Evolutionary conservation across 2,113 vertebrate species (phyloP).

Genomic region (Lophotis ruficrista): DNA sequence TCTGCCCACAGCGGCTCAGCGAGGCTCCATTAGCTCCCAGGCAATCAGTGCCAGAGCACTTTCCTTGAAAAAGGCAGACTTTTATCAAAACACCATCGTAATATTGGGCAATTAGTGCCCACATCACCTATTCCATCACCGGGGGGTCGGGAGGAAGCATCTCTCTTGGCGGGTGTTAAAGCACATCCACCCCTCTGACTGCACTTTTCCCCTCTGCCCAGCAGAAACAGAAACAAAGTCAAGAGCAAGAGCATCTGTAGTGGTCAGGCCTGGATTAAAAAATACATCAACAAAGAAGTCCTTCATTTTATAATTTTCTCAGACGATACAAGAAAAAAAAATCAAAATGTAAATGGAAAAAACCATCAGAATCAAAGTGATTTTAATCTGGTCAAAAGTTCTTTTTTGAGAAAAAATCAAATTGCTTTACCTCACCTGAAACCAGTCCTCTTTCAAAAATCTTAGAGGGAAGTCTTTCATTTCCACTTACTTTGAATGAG

Average conservation of each 20-base stretch:
- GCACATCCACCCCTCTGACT: neutral
- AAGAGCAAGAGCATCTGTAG: neutral
- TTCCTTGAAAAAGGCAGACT: constrained; percentile 15
- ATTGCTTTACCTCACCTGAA: neutral
- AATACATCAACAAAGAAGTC: neutral
- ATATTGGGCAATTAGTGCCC: constrained; percentile 21
- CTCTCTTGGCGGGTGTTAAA: neutral
- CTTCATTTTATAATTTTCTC: neutral
- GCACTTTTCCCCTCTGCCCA: neutral
- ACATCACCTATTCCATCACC: neutral
- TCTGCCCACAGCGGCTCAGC: neutral
- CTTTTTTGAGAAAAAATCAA: neutral
- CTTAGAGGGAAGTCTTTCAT: neutral
- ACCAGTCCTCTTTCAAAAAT: neutral
- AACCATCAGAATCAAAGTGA: neutral
- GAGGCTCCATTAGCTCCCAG: constrained; percentile 23
- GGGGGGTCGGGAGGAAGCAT: constrained; percentile 1
- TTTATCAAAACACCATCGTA: neutral
- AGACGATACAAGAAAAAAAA: neutral
- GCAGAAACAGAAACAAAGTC: neutral
- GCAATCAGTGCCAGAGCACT: neutral
- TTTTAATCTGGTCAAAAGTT: neutral
- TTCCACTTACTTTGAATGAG: neutral
- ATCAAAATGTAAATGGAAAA: neutral
- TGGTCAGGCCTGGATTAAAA: constrained; percentile 2